Evolutionary conservation across 2,888 invertebrate genomes (phyloP).

Genomic region (Agrotis ipsilon): DNA sequence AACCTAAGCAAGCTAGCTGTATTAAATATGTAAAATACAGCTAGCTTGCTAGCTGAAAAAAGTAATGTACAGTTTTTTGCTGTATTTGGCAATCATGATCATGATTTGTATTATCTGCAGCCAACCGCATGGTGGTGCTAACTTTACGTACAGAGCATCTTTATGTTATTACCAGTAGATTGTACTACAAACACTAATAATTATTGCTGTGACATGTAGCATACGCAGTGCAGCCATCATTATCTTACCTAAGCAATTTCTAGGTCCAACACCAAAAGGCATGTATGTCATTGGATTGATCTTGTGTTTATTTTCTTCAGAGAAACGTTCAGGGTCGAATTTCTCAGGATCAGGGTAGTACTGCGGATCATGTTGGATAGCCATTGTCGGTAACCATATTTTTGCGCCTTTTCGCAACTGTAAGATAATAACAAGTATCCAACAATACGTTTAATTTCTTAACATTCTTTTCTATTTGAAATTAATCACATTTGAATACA

Average conservation of each 20-base stretch:
- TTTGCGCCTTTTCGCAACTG: slow-evolving; percentile 76
- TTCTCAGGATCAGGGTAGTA: slow-evolving; percentile 90
- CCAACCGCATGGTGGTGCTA: neutral
- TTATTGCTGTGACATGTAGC: neutral
- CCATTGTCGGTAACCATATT: slow-evolving; percentile 79
- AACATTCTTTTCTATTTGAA: too few species aligned
- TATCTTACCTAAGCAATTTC: slow-evolving; percentile 91
- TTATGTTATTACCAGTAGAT: neutral
- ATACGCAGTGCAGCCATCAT: neutral
- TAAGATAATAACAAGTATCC: slow-evolving; percentile 16
- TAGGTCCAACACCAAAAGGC: slow-evolving; percentile 91
- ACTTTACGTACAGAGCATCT: too few species aligned
- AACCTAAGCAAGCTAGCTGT: too few species aligned
- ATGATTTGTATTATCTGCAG: neutral
- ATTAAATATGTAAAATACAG: too few species aligned
- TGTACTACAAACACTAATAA: neutral
- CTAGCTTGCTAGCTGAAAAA: too few species aligned
- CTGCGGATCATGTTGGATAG: slow-evolving; percentile 87
- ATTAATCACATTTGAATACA: too few species aligned
- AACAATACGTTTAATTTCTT: too few species aligned
- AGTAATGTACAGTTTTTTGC: too few species aligned
- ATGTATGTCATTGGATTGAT: slow-evolving; percentile 79
- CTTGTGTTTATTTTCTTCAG: slow-evolving; percentile 89
- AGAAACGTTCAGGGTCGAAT: slow-evolving; percentile 92
- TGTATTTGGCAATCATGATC: neutral